Base-by-base conservation (phyloP, 2,888 invertebrate species). In the Zelleria hepariella region DNA sequence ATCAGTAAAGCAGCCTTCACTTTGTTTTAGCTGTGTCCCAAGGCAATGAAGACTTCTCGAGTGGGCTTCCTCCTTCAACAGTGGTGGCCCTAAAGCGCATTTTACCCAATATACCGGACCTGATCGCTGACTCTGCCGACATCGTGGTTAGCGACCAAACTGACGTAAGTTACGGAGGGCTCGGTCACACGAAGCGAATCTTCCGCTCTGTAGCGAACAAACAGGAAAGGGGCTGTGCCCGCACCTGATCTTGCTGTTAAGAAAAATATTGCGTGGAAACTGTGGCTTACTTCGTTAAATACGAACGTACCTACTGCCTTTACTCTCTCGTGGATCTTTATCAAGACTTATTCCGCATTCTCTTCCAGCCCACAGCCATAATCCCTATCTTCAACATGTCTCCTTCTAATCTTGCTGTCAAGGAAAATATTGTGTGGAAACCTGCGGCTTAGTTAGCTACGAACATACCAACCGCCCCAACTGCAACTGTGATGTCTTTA, bases 141-240 rank as follows among this genome's bases (percentile, higher is more conserved):
- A 63, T 84, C 1, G 67, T 86, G 2, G 60, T 74, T 6, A 67
- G 62, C 7, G 78, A 75, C 51, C 66, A 73, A 7, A 79, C 78
- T 0, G 74, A 83, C 60, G 86, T 85, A 63, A 76, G 80, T 72
- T n/a, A n/a, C n/a, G n/a, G n/a, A n/a, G n/a, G n/a, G n/a, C n/a
- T n/a, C n/a, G n/a, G n/a, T n/a, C n/a, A n/a, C n/a, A n/a, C n/a
- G 32, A 42, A 42, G 15, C 15, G 2, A 42, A 15, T 5, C 10
- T 10, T 42, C n/a, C n/a, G n/a, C n/a, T n/a, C n/a, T n/a, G n/a
- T 5, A 42, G 32, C 32, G 10, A 42, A 10, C 15, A 42, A 15
- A 15, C 15, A 10, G 32, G 10, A 32, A n/a, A n/a, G n/a, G n/a
- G n/a, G n/a, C n/a, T n/a, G n/a, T n/a, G n/a, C n/a, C n/a, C n/a